Evolutionary conservation across 2,113 vertebrate genomes (phyloP), one percentile per base, ranked within the genome.

Genomic region (Corydoras maculifer): DNA sequence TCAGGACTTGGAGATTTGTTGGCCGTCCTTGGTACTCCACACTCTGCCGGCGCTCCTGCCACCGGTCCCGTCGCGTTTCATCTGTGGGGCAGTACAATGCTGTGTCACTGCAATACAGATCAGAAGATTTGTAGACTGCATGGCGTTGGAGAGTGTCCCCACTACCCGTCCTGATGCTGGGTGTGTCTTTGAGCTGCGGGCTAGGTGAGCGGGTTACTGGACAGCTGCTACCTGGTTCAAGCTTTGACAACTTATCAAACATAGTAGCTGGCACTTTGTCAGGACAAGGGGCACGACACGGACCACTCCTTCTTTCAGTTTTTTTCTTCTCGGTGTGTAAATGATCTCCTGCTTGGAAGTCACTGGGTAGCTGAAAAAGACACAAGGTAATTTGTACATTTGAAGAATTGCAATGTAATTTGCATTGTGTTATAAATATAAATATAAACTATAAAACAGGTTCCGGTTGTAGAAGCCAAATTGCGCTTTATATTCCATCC

Each of bases 41-140:
- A 0, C 94, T 97, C 69, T 90, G 94, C 43, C 93, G 80, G 25
- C 94, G 90, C 77, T 92, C 91, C 54, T 88, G 93, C 79, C 93
- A 87, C 43, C 92, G 90, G 63, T 92, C 91, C 0, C 72, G 80
- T 30, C 80, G 82, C 43, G 84, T 82, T 65, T 92, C 91, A 29
- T 92, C 91, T 0, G 13, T 3, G 0, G 94, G 93, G 77, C 95
- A 95, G 80, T 98, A 97, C 54, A 98, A 93, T 0, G 93, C 94
- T 0, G 95, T 93, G 79, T 99, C 96, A 0, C 97, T 98, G 86
- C 93, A 92, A 85, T 94, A 98, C 75, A 94, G 80, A 76, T 98
- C 94, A 0, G 90, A 88, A 0, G 82, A 87, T 80, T 98, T 97
- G 74, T 91, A 94, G 0, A 91, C 84, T n/a, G 85, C 65, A 3